Conservation (phyloP, 2,797 vertebrate species). For the Hippocampus kuda region DNA sequence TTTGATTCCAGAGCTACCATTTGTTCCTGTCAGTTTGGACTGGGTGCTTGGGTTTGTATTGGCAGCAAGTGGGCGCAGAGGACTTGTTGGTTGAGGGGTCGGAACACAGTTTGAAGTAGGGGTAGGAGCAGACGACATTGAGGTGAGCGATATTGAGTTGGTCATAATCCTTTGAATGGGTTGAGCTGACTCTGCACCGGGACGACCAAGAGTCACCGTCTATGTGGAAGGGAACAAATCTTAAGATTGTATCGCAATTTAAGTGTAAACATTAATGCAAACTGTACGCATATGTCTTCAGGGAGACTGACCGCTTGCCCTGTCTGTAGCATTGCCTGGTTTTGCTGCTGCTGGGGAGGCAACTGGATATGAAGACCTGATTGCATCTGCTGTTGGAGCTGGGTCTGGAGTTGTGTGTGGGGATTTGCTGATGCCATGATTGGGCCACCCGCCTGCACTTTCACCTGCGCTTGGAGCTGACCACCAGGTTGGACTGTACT, state of each 20-base stretch:
- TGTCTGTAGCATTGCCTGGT: constrained; percentile 66
- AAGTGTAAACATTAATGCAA: constrained; percentile 1
- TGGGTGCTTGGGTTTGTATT: constrained; percentile 66
- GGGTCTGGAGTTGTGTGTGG: constrained; percentile 67
- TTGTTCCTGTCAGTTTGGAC: constrained; percentile 74
- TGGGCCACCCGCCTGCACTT: constrained; percentile 63
- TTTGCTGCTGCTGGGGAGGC: constrained; percentile 66
- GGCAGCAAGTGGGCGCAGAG: constrained; percentile 64
- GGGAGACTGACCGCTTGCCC: constrained; percentile 65
- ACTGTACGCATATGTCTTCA: neutral
- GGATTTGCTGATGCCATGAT: constrained; percentile 60
- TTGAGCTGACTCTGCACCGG: constrained; percentile 67
- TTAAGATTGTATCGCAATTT: neutral
- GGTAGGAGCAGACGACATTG: constrained; percentile 59
- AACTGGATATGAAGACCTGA: constrained; percentile 72
- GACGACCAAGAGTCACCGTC: constrained; percentile 76
- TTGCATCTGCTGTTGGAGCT: constrained; percentile 76
- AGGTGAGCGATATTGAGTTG: constrained; percentile 52
- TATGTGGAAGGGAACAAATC: constrained; percentile 28
- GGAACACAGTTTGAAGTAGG: constrained; percentile 59
- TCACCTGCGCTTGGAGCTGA: constrained; percentile 71
- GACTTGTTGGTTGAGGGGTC: constrained; percentile 57
- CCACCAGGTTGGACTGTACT: constrained; percentile 53
- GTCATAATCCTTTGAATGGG: constrained; percentile 70
- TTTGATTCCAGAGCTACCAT: constrained; percentile 71